These are phyloP conservation scores for Hyposoter didymator DNA, from an alignment of 2,888 invertebrate species.

Conservation along the genomic window DNA sequence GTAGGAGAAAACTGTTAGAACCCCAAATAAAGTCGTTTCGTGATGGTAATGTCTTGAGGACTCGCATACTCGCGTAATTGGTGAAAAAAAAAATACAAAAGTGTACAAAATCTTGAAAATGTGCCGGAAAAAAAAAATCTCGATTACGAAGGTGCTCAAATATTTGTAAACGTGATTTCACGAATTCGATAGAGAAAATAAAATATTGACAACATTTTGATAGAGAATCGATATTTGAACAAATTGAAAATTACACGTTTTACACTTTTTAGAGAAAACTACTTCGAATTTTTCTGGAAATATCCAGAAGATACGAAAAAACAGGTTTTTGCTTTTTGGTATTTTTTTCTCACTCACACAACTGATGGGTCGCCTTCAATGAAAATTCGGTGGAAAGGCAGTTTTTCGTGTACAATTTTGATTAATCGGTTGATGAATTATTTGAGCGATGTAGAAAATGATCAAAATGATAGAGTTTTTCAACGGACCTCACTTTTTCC, in stretches of 20 bases:
- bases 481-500: slow-evolving; percentile 91
- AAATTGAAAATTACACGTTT: too few species aligned
- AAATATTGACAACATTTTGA: background rate
- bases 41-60: too few species aligned
- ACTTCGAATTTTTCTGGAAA: too few species aligned
- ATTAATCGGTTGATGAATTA: slow-evolving; percentile 8
- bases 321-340: too few species aligned
- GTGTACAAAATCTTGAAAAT: background rate
- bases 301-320: too few species aligned
- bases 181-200: background rate
- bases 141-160: background rate
- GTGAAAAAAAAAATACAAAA: background rate
- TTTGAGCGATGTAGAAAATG: background rate
- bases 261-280: too few species aligned
- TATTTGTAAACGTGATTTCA: background rate
- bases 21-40: too few species aligned
- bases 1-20: too few species aligned
- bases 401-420: background rate
- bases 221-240: too few species aligned
- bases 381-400: background rate
- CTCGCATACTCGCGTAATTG: background rate
- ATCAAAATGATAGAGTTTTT: background rate
- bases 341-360: background rate
- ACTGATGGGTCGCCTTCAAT: background rate
- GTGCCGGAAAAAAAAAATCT: background rate